Conservation (phyloP, 2,888 invertebrate species). For the Euclidia mi region DNA sequence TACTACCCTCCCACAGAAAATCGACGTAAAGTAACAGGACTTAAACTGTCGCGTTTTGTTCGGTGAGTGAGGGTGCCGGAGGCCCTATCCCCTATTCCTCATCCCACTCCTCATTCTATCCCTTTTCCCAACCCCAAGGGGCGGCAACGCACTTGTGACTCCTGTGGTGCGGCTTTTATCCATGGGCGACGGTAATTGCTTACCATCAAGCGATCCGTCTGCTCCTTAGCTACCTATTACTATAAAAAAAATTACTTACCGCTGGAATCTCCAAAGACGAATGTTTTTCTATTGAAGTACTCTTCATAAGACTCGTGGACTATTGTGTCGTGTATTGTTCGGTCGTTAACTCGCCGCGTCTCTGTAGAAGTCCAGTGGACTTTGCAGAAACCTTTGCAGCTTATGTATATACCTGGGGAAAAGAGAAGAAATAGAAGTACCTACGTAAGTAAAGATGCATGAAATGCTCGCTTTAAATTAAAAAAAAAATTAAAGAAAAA, state of each 20-base stretch:
- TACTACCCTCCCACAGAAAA: neutral
- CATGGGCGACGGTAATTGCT: neutral
- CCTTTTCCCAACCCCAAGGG: no score
- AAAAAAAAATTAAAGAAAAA: no score
- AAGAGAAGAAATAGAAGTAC: no score
- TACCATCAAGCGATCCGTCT: neutral
- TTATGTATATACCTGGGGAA: conserved; percentile 85
- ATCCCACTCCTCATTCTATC: no score
- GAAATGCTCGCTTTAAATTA: no score
- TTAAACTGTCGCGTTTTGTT: neutral
- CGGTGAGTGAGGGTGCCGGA: no score
- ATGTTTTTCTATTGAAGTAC: conserved; percentile 81
- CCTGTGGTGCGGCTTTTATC: neutral
- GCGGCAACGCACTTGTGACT: no score
- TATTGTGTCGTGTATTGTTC: conserved; percentile 63
- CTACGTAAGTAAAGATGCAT: no score
- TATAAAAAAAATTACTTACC: conserved; percentile 65
- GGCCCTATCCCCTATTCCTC: no score
- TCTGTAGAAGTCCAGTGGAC: conserved; percentile 84
- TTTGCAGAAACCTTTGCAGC: conserved; percentile 86
- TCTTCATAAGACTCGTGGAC: conserved; percentile 87
- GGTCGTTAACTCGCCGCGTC: conserved; percentile 63
- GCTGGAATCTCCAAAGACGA: conserved; percentile 81
- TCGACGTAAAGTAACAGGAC: no score
- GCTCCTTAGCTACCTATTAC: no score